Percentiles rank a stretch among this genome's conserved stretches.
phyloP scores from a whole-genome alignment of 2,888 invertebrate genomes.

The Choreutis nemorana region DNA sequence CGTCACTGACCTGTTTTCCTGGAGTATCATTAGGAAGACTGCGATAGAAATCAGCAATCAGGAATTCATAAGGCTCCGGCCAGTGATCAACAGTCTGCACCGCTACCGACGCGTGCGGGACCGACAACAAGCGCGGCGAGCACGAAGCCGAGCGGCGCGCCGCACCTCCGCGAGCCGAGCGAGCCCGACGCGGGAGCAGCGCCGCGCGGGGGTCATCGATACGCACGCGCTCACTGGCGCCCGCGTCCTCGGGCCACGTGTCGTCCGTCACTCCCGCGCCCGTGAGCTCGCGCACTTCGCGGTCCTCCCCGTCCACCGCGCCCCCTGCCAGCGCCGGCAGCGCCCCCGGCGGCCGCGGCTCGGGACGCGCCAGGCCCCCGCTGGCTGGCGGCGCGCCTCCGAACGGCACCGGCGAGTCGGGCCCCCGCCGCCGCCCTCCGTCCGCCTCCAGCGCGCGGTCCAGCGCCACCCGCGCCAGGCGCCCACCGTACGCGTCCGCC shows the following conservation, averaged over 20 bases:
- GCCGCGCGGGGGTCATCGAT: constrained; percentile 8
- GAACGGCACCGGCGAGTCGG: constrained; percentile 43
- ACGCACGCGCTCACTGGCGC: constrained; percentile 12
- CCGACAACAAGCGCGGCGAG: neutral
- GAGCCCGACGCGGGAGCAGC: constrained; percentile 9
- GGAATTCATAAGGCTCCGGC: constrained; percentile 78
- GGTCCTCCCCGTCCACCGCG: constrained; percentile 66
- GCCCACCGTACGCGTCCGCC: constrained; percentile 38
- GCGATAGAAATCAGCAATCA: constrained; percentile 73
- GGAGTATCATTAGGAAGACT: constrained; percentile 27
- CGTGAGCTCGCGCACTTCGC: constrained; percentile 68
- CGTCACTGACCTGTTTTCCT: constrained; percentile 24
- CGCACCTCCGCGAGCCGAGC: constrained; percentile 9
- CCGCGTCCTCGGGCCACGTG: constrained; percentile 15
- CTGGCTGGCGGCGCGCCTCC: constrained; percentile 32
- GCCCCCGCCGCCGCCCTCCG: constrained; percentile 21
- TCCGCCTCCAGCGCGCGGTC: constrained; percentile 41
- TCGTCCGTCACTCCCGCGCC: constrained; percentile 15
- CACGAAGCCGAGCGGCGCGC: constrained; percentile 6
- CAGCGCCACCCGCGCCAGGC: constrained; percentile 54
- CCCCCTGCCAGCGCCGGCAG: constrained; percentile 20
- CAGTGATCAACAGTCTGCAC: constrained; percentile 75
- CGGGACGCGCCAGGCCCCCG: constrained; percentile 28
- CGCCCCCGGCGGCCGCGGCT: constrained; percentile 20
- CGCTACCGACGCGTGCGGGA: constrained; percentile 15